Base-by-base conservation (phyloP, 2,888 invertebrate species). In the Agonopterix alstromeriana region DNA sequence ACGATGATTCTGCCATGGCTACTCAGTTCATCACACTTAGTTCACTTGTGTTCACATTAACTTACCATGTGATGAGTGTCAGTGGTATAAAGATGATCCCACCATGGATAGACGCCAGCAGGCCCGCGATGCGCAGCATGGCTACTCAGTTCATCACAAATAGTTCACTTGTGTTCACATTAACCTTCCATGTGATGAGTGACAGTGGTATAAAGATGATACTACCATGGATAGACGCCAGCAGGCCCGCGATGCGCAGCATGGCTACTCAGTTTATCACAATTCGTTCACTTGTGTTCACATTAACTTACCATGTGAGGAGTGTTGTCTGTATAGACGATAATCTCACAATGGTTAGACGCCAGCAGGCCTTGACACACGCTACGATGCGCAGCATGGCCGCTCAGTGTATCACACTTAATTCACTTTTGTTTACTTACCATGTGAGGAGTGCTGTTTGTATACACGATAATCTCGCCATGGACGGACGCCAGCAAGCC, bases 81-180 rank as follows among this genome's bases (percentile, higher is more conserved):
- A 52, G 70, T 63, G 1, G 72, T 73, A 60, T 72, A 82, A 83
- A 75, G 9, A 79, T 62, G 53, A 87, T 64, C 55, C 70, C 67
- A 41, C 69, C 80, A 27, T 57, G 52, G 9, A 64, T 77, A 8
- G 61, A 49, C 8, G 67, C 59, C 50, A 82, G 54, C 53, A 81
- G 60, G 51, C 68, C 71, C 49, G 60, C 45, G 46, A 56, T 67
- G 57, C 68, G 66, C n/a, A 70, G 55, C 85, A 83, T 83, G 55
- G 43, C 17, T 17, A 3, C 17, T 17, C 17, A 17, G 17, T 17
- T 17, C 17, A 17, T 2, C 17, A 17, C 17, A 17, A 0, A 3
- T 17, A 17, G 17, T 17, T 17, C 17, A 17, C 17, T 17, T 17
- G 17, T 17, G 17, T 17, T 17, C 17, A 17, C 17, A 17, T 17